Evolutionary conservation across 2,797 vertebrate species (phyloP).

Genomic region (Oreonectes daqikongensis): DNA sequence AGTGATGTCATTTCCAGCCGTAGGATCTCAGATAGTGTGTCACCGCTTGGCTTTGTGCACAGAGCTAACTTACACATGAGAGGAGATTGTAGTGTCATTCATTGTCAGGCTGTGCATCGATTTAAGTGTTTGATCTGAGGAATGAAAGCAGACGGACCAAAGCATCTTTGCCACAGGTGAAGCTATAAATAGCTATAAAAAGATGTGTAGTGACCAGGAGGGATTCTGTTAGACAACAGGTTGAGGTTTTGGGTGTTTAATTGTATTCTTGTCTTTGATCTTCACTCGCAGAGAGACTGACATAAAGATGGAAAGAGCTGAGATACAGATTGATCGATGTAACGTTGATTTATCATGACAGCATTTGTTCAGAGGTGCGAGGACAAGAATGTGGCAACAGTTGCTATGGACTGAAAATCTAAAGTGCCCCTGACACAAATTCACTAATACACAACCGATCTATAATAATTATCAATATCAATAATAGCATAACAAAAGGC

Average conservation of each 20-base stretch:
- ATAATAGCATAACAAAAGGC: background rate
- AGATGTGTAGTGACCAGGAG: too few species aligned
- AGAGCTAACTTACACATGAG: conserved; percentile 8
- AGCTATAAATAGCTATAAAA: too few species aligned
- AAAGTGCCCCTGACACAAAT: background rate
- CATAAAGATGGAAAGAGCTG: background rate
- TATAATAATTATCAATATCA: background rate
- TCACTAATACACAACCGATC: background rate
- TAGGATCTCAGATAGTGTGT: background rate
- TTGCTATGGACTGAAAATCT: background rate
- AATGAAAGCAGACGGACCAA: background rate
- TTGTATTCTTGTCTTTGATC: background rate
- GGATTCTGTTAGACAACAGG: too few species aligned
- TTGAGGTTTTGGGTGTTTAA: background rate
- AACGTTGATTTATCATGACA: conserved; percentile 22
- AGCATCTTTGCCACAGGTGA: background rate
- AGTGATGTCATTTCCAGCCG: conserved; percentile 4
- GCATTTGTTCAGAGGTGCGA: background rate
- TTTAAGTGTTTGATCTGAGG: conserved; percentile 27
- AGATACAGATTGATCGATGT: conserved; percentile 16
- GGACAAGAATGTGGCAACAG: background rate
- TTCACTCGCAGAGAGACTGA: background rate
- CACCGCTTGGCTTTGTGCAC: background rate
- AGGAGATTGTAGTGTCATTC: conserved; percentile 14
- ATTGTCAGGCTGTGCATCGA: conserved; percentile 6